Evolutionary conservation across 2,797 vertebrate genomes (phyloP).

Genomic region (Macrochelys suwanniensis): DNA sequence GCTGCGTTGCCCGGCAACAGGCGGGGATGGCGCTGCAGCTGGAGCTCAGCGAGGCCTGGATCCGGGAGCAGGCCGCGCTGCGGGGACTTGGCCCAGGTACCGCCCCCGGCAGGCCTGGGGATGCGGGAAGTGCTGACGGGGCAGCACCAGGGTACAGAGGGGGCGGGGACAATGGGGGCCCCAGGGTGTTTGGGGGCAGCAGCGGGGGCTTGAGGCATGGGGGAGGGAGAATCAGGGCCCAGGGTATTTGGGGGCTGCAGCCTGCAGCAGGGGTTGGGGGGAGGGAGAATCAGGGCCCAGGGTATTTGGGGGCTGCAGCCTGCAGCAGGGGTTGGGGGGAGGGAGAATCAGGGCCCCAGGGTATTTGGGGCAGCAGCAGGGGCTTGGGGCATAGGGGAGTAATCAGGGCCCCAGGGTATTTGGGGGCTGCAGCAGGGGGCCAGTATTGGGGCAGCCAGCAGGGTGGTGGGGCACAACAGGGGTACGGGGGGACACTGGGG

Average conservation of each 20-base stretch:
- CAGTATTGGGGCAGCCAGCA: background rate
- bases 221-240: no score
- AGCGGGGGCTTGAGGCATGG: no score
- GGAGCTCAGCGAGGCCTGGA: conserved; percentile 63
- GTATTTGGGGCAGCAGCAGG: background rate
- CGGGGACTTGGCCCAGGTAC: conserved; percentile 62
- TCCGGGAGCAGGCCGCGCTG: conserved; percentile 66
- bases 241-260: background rate
- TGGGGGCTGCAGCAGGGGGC: background rate
- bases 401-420: no score
- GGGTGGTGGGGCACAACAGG: background rate
- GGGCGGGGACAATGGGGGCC: background rate
- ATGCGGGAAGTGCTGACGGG: background rate
- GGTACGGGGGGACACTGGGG: background rate
- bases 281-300: no score
- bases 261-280: background rate
- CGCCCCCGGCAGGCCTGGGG: background rate
- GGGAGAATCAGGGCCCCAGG: background rate
- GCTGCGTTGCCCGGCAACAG: background rate
- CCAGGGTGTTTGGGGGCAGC: background rate
- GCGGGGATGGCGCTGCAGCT: conserved; percentile 62
- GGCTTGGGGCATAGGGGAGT: no score
- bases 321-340: no score
- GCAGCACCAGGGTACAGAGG: background rate
- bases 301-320: no score